Evolutionary conservation across 2,888 invertebrate genomes (phyloP).

Genomic region (Synanthedon formicaeformis): DNA sequence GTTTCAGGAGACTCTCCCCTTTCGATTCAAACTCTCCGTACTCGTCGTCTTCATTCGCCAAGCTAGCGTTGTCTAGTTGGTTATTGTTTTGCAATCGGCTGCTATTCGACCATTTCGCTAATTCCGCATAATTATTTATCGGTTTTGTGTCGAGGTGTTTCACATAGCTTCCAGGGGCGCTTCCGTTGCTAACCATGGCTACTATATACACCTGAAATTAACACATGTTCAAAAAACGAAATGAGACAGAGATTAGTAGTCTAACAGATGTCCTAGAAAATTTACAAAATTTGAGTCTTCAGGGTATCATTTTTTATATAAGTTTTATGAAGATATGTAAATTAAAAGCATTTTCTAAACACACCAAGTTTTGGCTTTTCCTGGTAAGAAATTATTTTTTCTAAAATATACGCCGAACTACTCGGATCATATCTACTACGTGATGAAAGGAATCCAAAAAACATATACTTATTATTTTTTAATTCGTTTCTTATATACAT

Average conservation of each 20-base stretch:
- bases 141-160: conserved; percentile 58
- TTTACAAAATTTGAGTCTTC: too few relatives aligned
- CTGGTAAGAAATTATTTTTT: too few relatives aligned
- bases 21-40: conserved; percentile 82
- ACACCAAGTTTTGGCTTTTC: too few relatives aligned
- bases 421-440: too few relatives aligned
- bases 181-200: conserved; percentile 86
- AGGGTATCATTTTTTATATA: too few relatives aligned
- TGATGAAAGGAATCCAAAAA: too few relatives aligned
- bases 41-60: conserved; percentile 60
- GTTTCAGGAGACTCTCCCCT: conserved; percentile 84
- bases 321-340: too few relatives aligned
- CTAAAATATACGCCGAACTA: too few relatives aligned
- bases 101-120: conserved; percentile 54
- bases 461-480: not conserved
- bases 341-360: too few relatives aligned
- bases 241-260: too few relatives aligned
- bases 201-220: conserved; percentile 85
- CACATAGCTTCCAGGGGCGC: conserved; percentile 74
- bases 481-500: not conserved
- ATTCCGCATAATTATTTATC: conserved; percentile 45
- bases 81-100: conserved; percentile 40
- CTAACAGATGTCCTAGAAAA: too few relatives aligned
- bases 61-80: conserved; percentile 38
- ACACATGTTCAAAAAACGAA: too few relatives aligned